Conservation (phyloP, 2,888 invertebrate genomes). For the Drosophila austrosaltans region DNA sequence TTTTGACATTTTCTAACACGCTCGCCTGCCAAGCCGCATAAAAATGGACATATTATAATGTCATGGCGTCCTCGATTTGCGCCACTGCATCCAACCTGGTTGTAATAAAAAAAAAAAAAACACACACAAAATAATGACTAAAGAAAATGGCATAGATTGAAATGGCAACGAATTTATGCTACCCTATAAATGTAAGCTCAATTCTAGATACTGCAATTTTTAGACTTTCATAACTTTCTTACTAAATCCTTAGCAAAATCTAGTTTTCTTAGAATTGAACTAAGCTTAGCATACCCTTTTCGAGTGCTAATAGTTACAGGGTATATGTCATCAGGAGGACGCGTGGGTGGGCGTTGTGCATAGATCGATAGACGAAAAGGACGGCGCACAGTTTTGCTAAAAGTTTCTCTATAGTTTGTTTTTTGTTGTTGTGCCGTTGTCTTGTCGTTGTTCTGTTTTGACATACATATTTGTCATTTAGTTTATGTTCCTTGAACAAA, state of each 20-base stretch:
- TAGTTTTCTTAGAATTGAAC: no score
- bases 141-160: not conserved
- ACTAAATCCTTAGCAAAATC: no score
- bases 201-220: not conserved
- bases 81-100: constrained; percentile 65
- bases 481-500: constrained; percentile 4
- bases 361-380: constrained; percentile 18
- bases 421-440: constrained; percentile 10
- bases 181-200: no score
- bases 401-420: constrained; percentile 14
- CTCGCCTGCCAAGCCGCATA: constrained; percentile 75
- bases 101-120: not conserved
- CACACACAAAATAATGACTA: constrained; percentile 18
- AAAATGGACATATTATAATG: constrained; percentile 80
- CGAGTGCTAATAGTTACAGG: not conserved
- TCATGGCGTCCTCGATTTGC: constrained; percentile 76
- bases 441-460: constrained; percentile 33
- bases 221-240: no score
- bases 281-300: not conserved
- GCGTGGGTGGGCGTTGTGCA: constrained; percentile 43
- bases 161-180: no score
- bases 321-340: constrained; percentile 33
- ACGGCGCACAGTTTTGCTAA: constrained; percentile 24
- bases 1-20: constrained; percentile 77
- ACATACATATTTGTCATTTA: constrained; percentile 36